phyloP scores from a whole-genome alignment of 2,888 invertebrate genomes.

The Macrosiphum euphorbiae region DNA sequence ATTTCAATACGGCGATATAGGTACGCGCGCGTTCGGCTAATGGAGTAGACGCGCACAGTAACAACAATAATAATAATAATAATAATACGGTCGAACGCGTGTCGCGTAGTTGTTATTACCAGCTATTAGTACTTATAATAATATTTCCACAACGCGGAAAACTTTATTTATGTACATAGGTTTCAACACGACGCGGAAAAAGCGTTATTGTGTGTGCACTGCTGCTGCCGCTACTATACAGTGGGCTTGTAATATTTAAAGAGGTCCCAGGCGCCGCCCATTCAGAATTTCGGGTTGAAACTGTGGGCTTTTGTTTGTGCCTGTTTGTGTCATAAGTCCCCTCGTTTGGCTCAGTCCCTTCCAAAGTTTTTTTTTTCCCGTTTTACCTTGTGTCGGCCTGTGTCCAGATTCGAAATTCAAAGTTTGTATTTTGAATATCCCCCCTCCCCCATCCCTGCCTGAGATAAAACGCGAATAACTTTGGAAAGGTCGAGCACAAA shows the following conservation, averaged over 20 bases:
- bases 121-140: not conserved
- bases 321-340: not conserved
- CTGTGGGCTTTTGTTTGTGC: not conserved
- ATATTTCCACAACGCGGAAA: not conserved
- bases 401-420: not conserved
- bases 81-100: not conserved
- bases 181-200: not conserved
- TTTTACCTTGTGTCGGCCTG: not conserved
- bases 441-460: not conserved
- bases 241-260: not conserved
- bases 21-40: not conserved
- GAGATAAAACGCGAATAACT: not conserved
- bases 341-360: not conserved
- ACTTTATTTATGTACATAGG: not conserved
- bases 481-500: not conserved
- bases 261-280: not conserved
- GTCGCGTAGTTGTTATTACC: constrained; percentile 23
- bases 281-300: not conserved
- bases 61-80: not conserved
- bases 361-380: not conserved
- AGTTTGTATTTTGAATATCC: not conserved
- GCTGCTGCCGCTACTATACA: not conserved
- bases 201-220: not conserved
- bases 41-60: not conserved
- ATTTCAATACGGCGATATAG: not conserved